Evolutionary conservation across 1,140 invertebrate genomes (phyloP), one percentile per base, ranked within the genome.

Genomic region (Aphidius ervi): DNA sequence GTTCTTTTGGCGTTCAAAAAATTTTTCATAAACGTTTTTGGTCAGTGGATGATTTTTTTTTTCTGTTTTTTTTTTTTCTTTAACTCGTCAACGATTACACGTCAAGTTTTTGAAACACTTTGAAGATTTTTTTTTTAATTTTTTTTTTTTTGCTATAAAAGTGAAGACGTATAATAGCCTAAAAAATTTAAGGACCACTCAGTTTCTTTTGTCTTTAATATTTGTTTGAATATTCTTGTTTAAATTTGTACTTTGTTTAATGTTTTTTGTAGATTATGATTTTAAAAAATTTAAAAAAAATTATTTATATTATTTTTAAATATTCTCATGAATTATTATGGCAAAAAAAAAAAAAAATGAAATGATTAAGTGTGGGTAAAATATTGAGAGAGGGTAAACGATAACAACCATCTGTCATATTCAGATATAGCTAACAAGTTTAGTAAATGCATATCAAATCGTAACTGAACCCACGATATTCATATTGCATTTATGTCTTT

Each of bases 371-470:
- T 20, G 50, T 41, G 6, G 20, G 41, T 42, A 58, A 9, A 58
- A 49, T 45, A 53, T 8, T 57, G 54, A 23, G 9, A 58, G 16
- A 47, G n/a, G 8, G 37, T 48, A 59, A 70, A 66, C 64, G 65
- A 62, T 54, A 61, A 68, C 70, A 67, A 70, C 74, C 75, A 77
- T 77, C 76, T 77, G 76, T 74, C 76, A 76, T 75, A 70, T 69
- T 59, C 2, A 31, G 67, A 67, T n/a, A 72, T 70, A 65, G 69
- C 72, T 78, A 77, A 77, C 68, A 73, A 64, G 65, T 68, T 77
- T 76, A 76, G 68, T 66, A 62, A 65, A 62, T 71, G 75, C 75
- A 75, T 77, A 78, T 75, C 70, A 76, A 78, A 77, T 77, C 69
- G 75, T 69, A 54, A 54, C 37, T 54, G 40, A 42, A 49, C 23